Conservation (phyloP, 2,797 vertebrate genomes). For the Poeciliopsis presidionis region DNA sequence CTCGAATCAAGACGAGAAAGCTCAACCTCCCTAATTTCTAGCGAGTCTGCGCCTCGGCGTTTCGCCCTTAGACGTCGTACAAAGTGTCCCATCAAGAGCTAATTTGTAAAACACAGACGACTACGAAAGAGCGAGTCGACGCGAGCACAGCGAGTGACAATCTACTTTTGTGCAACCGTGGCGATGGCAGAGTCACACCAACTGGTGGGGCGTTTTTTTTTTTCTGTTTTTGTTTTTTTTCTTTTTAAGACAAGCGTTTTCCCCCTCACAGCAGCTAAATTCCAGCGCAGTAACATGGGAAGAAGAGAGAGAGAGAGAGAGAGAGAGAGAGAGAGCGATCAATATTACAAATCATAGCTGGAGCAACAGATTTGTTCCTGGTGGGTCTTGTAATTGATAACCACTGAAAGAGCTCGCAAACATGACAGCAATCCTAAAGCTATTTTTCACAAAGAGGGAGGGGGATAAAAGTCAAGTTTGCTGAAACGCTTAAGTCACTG, state of each 20-base stretch:
- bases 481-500: neutral
- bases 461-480: neutral
- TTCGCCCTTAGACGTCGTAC: neutral
- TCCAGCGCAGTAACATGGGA: conserved; percentile 8
- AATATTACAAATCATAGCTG: conserved; percentile 9
- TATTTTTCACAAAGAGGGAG: neutral
- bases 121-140: conserved; percentile 17
- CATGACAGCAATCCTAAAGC: conserved; percentile 5
- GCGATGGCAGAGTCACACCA: conserved; percentile 6
- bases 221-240: neutral
- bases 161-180: conserved; percentile 29
- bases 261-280: conserved; percentile 2
- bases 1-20: conserved; percentile 46
- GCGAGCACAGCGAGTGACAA: conserved; percentile 13
- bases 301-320: too few relatives aligned
- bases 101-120: conserved; percentile 29
- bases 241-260: neutral
- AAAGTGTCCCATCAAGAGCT: conserved; percentile 10
- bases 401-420: neutral
- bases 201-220: neutral
- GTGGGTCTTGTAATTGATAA: conserved; percentile 1
- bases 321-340: neutral
- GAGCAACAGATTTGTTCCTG: conserved; percentile 10
- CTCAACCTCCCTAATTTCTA: conserved; percentile 46
- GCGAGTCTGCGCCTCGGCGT: neutral